Evolutionary conservation across 1,140 invertebrate species (phyloP), one percentile per base, ranked within the genome.

Genomic region (Tetramorium parvispinum): DNA sequence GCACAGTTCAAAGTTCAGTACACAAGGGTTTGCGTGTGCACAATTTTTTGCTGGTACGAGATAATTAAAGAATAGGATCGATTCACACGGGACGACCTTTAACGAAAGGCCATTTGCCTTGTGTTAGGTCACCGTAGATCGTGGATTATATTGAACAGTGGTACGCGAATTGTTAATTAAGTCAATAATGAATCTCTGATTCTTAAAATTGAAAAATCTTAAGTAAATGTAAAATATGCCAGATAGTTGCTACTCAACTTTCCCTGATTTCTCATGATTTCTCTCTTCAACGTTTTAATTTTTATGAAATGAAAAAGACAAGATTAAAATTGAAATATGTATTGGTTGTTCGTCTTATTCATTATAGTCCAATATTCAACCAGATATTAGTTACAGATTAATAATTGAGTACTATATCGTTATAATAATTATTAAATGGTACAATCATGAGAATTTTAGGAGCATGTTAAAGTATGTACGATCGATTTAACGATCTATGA

Each of bases 381-480:
- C 46, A 43, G 5, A 6, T 24, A 4, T 40, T 13, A n/a, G 53
- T 81, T 81, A 53, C 46, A 53, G 21, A 51, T 55, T 16, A 70
- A 51, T 68, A 16, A n/a, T 10, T 13, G 46, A 46, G 46, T 70
- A 40, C 3, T 43, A 4, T 32, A 8, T 51, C 4, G 3, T 75
- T 75, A 21, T 75, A 11, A 27, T 43, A 57, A 7, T 21, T 11
- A 21, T n/a, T 75, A 18, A 13, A 18, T 24, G n/a, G n/a, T 10
- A 21, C 6, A 61, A 43, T 24, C 4, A 63, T 5, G 37, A 18
- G 4, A 86, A 53, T 43, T 68, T 73, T 11, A 85, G 73, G 10
- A 91, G 61, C 7, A 91, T 57, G 66, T 90, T 91, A 24, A 91
- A 81, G 24, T 90, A 91, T 1, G 61, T 85, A n/a, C n/a, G n/a